Conservation (phyloP, 2,113 vertebrate genomes). For the Xenotilapia leptura region DNA sequence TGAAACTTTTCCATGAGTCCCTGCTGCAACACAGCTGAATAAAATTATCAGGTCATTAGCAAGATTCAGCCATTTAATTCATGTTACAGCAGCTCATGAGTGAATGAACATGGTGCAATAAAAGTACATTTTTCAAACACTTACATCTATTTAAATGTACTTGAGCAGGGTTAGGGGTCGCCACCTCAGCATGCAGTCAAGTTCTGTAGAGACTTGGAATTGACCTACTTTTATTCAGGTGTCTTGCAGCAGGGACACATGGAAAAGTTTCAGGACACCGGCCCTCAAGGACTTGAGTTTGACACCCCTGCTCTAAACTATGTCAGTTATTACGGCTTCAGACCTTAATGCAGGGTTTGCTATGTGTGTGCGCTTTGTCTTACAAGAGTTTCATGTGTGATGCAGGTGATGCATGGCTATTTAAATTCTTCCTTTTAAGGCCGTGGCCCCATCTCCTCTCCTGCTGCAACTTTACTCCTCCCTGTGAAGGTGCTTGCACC, state of each 20-base stretch:
- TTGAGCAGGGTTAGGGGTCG: neutral
- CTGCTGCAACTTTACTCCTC: neutral
- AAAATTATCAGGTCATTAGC: neutral
- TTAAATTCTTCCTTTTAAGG: neutral
- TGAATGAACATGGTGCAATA: neutral
- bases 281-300: neutral
- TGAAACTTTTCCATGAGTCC: accelerated
- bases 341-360: accelerated
- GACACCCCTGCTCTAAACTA: neutral
- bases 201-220: neutral
- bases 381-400: neutral
- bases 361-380: accelerated
- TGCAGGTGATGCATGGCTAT: neutral
- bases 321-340: neutral
- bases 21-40: neutral
- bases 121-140: neutral
- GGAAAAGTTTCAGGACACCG: neutral
- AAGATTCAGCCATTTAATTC: neutral
- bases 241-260: neutral
- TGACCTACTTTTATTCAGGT: neutral
- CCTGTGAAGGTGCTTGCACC: neutral
- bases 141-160: neutral
- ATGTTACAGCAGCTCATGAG: neutral
- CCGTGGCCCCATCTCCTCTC: neutral
- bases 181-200: neutral